Evolutionary conservation across 1,140 invertebrate genomes (phyloP), one percentile per base, ranked within the genome.

Genomic region (Akabosia matsudoensis): DNA sequence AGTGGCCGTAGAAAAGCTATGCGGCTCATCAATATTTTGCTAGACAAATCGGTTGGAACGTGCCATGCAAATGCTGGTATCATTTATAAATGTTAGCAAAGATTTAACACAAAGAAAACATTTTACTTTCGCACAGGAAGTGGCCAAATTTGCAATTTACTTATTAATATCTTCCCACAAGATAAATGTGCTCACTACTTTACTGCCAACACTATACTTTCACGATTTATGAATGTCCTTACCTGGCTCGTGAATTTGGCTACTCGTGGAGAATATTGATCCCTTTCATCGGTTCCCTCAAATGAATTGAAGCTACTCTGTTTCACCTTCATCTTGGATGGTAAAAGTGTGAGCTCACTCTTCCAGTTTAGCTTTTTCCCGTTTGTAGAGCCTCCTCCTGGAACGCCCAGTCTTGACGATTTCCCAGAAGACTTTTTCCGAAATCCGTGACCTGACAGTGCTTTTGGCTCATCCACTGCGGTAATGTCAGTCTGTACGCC

Each of bases 181-280:
- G n/a, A n/a, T n/a, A n/a, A n/a, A n/a, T n/a, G n/a, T n/a, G n/a
- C n/a, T n/a, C n/a, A n/a, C n/a, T n/a, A n/a, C n/a, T n/a, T n/a
- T n/a, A n/a, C n/a, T n/a, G n/a, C n/a, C 18, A 45, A 18, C 37
- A 18, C 37, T 45, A n/a, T 45, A 7, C 37, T 7, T 45, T 18
- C 18, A 45, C 18, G 18, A 7, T 7, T 10, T 10, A 45, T 10
- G 37, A 7, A 45, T 45, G 54, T 56, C 4, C 54, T 13, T 75
- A 81, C 80, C 78, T 81, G 80, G 70, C 80, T 81, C 7, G 80
- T 81, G 67, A 81, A 81, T 76, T 81, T 81, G 76, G 80, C 75
- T 24, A 81, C 78, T 78, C 78, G 37, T 67, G 78, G 61, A 34
- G 78, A 76, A 34, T 78, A 81, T 75, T 77, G 77, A 76, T 78